Percentiles rank a stretch among this genome's conserved stretches.
These are phyloP conservation scores for Mesorhabditis spiculigera DNA, from an alignment of 2,888 invertebrate genomes.

Conservation along the genomic window DNA sequence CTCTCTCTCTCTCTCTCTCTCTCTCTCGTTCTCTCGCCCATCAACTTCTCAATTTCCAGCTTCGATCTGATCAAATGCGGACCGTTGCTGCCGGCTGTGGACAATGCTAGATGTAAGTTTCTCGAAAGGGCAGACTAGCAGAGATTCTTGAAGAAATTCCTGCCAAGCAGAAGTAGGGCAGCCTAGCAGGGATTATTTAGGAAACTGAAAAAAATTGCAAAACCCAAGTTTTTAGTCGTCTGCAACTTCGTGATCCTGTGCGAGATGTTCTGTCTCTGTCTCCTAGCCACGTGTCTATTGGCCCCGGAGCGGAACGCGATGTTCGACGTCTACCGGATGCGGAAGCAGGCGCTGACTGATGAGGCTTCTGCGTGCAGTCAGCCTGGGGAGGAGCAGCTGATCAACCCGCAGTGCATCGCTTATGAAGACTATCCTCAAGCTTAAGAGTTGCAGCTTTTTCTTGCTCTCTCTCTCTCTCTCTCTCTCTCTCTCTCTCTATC, in stretches of 20 bases:
- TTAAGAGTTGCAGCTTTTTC: too few relatives aligned
- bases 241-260: conserved; percentile 56
- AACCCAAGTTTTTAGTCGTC: conserved; percentile 42
- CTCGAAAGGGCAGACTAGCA: too few relatives aligned
- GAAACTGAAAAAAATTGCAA: too few relatives aligned
- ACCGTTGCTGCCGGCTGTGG: conserved; percentile 47
- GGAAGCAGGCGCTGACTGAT: not conserved
- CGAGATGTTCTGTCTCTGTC: conserved; percentile 48
- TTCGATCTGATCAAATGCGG: conserved; percentile 52
- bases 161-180: too few relatives aligned
- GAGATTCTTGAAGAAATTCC: too few relatives aligned
- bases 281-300: conserved; percentile 44
- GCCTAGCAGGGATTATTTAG: too few relatives aligned
- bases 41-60: not conserved
- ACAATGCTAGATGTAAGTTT: conserved; percentile 52
- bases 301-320: conserved; percentile 43
- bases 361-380: too few relatives aligned
- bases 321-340: conserved; percentile 32
- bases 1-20: not conserved
- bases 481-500: too few relatives aligned
- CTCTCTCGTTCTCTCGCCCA: not conserved
- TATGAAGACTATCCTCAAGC: too few relatives aligned
- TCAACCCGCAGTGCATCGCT: too few relatives aligned
- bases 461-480: too few relatives aligned
- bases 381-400: too few relatives aligned